These are phyloP conservation scores for Epistrophella euchroma DNA, from an alignment of 2,888 invertebrate species.

Conservation along the genomic window DNA sequence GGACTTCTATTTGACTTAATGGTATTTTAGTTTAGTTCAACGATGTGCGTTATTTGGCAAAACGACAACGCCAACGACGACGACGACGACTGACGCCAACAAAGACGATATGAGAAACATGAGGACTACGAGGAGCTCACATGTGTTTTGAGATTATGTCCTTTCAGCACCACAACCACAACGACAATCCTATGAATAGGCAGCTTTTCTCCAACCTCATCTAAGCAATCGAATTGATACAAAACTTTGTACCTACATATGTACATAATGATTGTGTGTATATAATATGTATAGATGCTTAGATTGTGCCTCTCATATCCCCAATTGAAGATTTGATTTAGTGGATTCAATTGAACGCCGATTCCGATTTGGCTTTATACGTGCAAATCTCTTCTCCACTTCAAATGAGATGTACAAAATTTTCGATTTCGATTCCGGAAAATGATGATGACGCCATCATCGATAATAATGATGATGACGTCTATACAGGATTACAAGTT, in stretches of 20 bases:
- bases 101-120: constrained; percentile 25
- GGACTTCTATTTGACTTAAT: constrained; percentile 76
- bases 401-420: constrained; percentile 65
- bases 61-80: constrained; percentile 25
- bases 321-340: constrained; percentile 75
- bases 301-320: constrained; percentile 29
- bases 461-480: constrained; percentile 62
- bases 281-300: constrained; percentile 14
- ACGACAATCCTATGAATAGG: constrained; percentile 33
- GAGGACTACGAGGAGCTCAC: constrained; percentile 30
- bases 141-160: constrained; percentile 58
- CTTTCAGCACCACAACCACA: constrained; percentile 23
- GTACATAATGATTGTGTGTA: neutral
- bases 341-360: constrained; percentile 76
- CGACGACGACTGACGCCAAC: constrained; percentile 7
- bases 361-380: constrained; percentile 60
- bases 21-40: constrained; percentile 76
- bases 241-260: neutral
- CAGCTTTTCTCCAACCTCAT: constrained; percentile 33
- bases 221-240: constrained; percentile 22
- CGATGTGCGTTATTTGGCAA: constrained; percentile 74
- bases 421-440: constrained; percentile 71
- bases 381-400: constrained; percentile 69
- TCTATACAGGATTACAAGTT: constrained; percentile 51
- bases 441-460: constrained; percentile 47